These are phyloP conservation scores for Eunapius fragilis DNA, from an alignment of 37 sponge, comb jelly and placozoan genomes.

Conservation along the genomic window DNA sequence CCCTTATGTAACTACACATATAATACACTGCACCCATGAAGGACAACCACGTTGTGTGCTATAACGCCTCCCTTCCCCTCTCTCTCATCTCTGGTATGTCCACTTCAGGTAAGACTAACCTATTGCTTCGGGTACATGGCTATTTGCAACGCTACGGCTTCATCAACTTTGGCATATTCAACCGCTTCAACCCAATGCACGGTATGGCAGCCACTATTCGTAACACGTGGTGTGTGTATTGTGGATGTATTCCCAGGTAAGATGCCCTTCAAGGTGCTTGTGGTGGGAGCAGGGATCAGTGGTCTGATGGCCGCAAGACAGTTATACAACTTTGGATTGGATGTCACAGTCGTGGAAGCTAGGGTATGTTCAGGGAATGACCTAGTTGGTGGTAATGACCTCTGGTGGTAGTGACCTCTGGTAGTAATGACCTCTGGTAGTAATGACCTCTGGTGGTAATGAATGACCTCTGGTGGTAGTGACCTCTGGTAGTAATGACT, in stretches of 20 bases:
- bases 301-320: slow-evolving; percentile 96
- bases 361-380: too few relatives aligned
- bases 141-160: slow-evolving; percentile 93
- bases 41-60: neutral
- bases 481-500: too few relatives aligned
- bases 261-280: slow-evolving; percentile 93
- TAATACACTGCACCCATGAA: too few relatives aligned
- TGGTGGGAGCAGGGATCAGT: slow-evolving; percentile 94
- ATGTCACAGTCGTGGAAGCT: slow-evolving; percentile 92
- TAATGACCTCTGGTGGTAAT: too few relatives aligned
- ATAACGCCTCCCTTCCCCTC: neutral
- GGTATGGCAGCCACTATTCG: slow-evolving; percentile 41
- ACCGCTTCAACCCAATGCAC: slow-evolving; percentile 63
- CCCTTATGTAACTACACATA: too few relatives aligned
- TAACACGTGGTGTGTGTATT: neutral
- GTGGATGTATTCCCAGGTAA: slow-evolving; percentile 49
- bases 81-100: neutral
- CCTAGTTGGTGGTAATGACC: too few relatives aligned
- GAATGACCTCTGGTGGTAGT: too few relatives aligned
- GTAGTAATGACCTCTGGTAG: too few relatives aligned
- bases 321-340: slow-evolving; percentile 91
- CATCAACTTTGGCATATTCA: slow-evolving; percentile 95
- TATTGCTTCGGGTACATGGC: slow-evolving; percentile 81
- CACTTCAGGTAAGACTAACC: slow-evolving; percentile 66
- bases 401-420: too few relatives aligned